These are phyloP conservation scores for Hirundichthys speculiger DNA, from an alignment of 2,113 vertebrate species.

Conservation along the genomic window DNA sequence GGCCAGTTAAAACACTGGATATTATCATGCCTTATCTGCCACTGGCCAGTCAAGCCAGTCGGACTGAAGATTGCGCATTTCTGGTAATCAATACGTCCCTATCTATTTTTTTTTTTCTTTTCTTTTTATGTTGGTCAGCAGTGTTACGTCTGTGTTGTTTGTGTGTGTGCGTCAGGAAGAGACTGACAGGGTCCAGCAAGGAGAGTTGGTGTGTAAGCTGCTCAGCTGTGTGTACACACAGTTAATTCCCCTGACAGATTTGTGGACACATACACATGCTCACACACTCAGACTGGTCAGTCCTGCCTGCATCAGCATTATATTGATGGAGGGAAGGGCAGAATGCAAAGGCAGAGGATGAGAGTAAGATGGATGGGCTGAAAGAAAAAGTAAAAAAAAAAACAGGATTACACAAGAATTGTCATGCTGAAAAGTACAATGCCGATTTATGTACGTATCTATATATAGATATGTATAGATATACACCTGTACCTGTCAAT, in stretches of 20 bases:
- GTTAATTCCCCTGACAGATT: conserved; percentile 55
- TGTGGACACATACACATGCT: conserved; percentile 23
- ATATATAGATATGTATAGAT: too few relatives aligned
- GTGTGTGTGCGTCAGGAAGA: conserved; percentile 7
- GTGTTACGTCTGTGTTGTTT: conserved; percentile 1
- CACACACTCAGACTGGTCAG: conserved; percentile 38
- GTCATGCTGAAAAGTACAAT: background rate
- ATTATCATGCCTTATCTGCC: background rate
- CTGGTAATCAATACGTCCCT: background rate
- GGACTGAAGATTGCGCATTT: background rate
- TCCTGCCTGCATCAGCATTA: conserved; percentile 52
- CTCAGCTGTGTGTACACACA: conserved; percentile 43
- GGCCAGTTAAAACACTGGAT: too few relatives aligned
- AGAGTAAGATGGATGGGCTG: conserved; percentile 18
- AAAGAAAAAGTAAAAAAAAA: conserved; percentile 24
- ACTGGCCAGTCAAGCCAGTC: background rate
- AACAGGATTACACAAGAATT: background rate
- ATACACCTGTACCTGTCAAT: too few relatives aligned
- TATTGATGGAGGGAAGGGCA: conserved; percentile 27
- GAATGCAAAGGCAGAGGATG: conserved; percentile 21
- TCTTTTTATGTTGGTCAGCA: conserved; percentile 17
- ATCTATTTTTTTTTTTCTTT: background rate
- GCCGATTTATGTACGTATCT: background rate
- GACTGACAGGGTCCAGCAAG: conserved; percentile 9
- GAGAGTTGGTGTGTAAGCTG: conserved; percentile 31